Evolutionary conservation across 2,888 invertebrate genomes (phyloP).

Genomic region (Drosophila borealis): DNA sequence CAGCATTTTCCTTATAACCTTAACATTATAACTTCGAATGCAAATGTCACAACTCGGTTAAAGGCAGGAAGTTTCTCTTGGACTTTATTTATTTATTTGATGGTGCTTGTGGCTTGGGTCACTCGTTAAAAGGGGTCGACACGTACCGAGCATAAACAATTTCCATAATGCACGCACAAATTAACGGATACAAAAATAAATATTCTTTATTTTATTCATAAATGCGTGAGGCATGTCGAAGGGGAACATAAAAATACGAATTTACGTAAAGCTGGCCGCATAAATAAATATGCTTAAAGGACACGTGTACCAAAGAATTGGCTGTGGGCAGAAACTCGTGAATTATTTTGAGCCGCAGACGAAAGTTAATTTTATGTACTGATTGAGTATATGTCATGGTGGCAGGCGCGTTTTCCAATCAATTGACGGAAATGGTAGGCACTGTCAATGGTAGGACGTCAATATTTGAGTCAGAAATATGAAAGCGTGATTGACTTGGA

Average conservation of each 20-base stretch:
- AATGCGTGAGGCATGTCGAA: slow-evolving; percentile 11
- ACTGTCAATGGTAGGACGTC: slow-evolving; percentile 12
- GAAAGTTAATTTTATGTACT: slow-evolving; percentile 28
- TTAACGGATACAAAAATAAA: slow-evolving; percentile 23
- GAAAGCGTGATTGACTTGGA: background rate
- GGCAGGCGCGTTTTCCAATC: slow-evolving; percentile 24
- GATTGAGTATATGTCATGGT: slow-evolving; percentile 43
- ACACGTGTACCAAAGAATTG: background rate
- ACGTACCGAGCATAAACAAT: slow-evolving; percentile 31
- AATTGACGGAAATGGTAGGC: slow-evolving; percentile 31
- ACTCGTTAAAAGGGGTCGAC: slow-evolving; percentile 16
- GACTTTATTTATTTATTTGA: background rate
- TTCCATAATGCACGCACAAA: slow-evolving; percentile 33
- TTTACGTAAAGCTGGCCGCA: slow-evolving; percentile 1
- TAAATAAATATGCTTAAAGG: slow-evolving; percentile 23
- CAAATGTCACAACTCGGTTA: background rate
- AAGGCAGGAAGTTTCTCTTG: background rate
- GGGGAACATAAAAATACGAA: slow-evolving; percentile 9
- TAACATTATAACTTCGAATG: background rate
- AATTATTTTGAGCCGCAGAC: slow-evolving; percentile 32
- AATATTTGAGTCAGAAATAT: slow-evolving; percentile 11
- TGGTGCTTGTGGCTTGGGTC: slow-evolving; percentile 1
- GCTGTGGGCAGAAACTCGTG: background rate
- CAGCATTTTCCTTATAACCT: too few species aligned
- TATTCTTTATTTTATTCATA: slow-evolving; percentile 11